A percentile compares a stretch with the other conserved stretches of the same genome.
Evolutionary conservation across 2,113 vertebrate genomes (phyloP).

Genomic region (Cervus canadensis): DNA sequence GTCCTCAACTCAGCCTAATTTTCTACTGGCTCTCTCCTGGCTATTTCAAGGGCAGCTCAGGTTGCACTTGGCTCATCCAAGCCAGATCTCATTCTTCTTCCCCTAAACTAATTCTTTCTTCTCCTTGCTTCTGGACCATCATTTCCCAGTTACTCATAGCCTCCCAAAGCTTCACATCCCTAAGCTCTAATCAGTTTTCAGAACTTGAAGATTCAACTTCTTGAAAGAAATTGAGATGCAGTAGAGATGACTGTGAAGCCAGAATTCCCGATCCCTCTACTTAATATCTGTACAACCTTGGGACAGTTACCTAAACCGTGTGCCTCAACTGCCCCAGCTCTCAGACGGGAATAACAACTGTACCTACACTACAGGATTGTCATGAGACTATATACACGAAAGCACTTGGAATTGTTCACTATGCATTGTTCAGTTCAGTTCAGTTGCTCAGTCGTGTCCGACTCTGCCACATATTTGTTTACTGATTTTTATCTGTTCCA

Average conservation of each 20-base stretch:
- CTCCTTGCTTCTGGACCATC: background rate
- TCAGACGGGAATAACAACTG: background rate
- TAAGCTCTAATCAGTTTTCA: background rate
- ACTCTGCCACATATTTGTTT: background rate
- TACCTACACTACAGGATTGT: background rate
- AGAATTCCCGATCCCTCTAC: background rate
- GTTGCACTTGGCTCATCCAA: background rate
- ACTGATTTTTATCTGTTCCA: background rate
- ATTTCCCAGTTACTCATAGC: background rate
- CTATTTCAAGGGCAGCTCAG: background rate
- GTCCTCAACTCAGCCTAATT: background rate
- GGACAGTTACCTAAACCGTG: background rate
- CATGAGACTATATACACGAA: background rate
- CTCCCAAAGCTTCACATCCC: background rate
- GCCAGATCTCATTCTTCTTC: background rate
- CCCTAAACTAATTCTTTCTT: background rate
- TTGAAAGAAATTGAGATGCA: background rate
- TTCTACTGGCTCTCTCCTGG: background rate
- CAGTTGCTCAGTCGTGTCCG: fast-evolving
- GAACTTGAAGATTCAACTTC: background rate
- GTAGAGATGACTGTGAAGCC: background rate
- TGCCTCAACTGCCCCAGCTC: background rate
- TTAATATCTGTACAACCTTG: background rate
- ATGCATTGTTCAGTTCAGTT: background rate
- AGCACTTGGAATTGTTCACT: background rate